phyloP scores from a whole-genome alignment of 2,797 vertebrate genomes.

The Sebastes wilsoni region DNA sequence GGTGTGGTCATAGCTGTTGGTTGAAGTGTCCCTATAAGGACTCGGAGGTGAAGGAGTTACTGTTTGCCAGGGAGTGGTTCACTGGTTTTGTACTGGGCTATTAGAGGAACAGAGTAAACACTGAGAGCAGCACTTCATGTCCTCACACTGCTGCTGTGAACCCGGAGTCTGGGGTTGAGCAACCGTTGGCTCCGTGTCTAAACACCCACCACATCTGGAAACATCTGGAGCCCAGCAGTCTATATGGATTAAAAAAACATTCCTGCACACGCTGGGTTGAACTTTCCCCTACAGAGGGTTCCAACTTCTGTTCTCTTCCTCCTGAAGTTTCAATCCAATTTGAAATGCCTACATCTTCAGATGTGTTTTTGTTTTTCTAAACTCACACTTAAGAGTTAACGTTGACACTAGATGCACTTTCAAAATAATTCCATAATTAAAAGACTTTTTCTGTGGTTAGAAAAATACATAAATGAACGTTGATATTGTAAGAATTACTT shows the following conservation, averaged over 20 bases:
- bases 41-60: background rate
- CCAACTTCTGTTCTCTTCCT: background rate
- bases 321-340: background rate
- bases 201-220: background rate
- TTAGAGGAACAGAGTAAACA: conserved; percentile 38
- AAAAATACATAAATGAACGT: no score
- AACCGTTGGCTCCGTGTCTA: background rate
- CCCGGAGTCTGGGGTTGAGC: background rate
- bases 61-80: conserved; percentile 16
- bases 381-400: background rate
- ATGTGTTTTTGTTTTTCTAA: background rate
- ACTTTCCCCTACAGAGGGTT: background rate
- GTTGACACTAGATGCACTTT: background rate
- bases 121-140: background rate
- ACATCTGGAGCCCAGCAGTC: no score
- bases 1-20: background rate
- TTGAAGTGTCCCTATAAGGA: background rate
- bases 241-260: background rate
- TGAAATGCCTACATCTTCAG: background rate
- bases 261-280: background rate
- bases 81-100: background rate
- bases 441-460: background rate
- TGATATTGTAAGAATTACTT: no score
- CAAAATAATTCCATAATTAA: background rate
- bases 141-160: background rate